phyloP scores from a whole-genome alignment of 2,113 vertebrate genomes.

The Gallinago media region DNA sequence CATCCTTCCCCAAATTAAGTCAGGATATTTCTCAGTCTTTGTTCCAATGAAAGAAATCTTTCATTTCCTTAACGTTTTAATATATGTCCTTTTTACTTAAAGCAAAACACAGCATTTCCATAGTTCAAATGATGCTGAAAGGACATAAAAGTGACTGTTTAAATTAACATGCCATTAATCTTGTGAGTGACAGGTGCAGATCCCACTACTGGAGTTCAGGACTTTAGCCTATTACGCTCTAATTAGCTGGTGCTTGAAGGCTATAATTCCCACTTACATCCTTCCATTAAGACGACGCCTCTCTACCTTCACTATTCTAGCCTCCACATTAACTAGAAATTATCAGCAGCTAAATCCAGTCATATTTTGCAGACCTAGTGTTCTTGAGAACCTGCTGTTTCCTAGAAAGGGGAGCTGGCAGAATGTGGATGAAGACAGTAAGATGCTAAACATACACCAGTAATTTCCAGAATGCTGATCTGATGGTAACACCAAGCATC shows the following conservation, averaged over 20 bases:
- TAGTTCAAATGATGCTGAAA: background rate
- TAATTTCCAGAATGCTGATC: background rate
- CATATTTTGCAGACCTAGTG: background rate
- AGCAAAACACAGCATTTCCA: background rate
- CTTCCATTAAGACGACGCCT: background rate
- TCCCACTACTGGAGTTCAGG: background rate
- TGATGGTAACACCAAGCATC: background rate
- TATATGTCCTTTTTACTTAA: background rate
- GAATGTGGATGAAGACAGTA: accelerated
- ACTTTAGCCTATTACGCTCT: background rate
- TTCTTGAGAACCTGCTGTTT: background rate
- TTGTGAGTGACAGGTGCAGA: background rate
- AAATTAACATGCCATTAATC: background rate
- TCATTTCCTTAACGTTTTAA: background rate
- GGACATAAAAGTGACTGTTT: background rate
- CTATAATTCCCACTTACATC: background rate
- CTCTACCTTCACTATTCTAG: background rate
- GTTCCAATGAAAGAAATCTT: background rate
- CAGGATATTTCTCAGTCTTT: background rate
- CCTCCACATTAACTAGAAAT: background rate
- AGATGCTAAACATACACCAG: background rate
- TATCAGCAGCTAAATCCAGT: background rate
- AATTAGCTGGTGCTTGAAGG: background rate
- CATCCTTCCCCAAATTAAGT: background rate
- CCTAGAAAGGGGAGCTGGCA: background rate